Conservation (phyloP, 2,797 vertebrate species). For the Leptatherina wallacei region DNA sequence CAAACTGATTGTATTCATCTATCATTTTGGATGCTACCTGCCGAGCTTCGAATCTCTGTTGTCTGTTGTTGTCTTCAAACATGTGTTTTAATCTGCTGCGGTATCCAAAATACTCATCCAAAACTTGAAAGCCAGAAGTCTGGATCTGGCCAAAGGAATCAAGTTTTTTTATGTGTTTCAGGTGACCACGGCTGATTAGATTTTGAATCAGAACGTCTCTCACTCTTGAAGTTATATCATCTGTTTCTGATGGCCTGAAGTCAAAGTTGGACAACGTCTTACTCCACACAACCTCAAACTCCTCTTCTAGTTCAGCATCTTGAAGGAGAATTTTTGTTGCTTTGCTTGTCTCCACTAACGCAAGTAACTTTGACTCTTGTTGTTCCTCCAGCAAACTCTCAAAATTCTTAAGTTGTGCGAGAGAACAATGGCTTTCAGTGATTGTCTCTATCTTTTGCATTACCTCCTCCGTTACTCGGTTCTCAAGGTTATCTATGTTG, state of each 20-base stretch:
- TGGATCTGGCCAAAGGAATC: conserved; percentile 27
- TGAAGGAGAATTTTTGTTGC: conserved; percentile 54
- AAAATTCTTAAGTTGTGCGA: conserved; percentile 68
- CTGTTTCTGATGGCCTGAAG: conserved; percentile 66
- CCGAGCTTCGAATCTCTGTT: conserved; percentile 67
- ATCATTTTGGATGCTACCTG: conserved; percentile 60
- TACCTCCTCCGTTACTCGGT: conserved; percentile 54
- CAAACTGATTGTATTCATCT: conserved; percentile 69
- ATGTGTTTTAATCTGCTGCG: conserved; percentile 76
- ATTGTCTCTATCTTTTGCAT: conserved; percentile 59
- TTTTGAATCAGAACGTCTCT: conserved; percentile 70
- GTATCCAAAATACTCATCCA: conserved; percentile 77
- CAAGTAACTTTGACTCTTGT: conserved; percentile 67
- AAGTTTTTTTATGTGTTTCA: conserved; percentile 72
- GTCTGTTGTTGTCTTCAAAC: conserved; percentile 75
- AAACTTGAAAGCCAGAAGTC: conserved; percentile 60
- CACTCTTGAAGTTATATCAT: conserved; percentile 72
- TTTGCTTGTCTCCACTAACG: conserved; percentile 67
- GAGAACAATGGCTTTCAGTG: conserved; percentile 65
- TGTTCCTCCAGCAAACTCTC: conserved; percentile 60
- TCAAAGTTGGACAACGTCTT: conserved; percentile 69
- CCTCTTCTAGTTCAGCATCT: conserved; percentile 69
- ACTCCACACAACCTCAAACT: conserved; percentile 79
- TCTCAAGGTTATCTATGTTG: conserved; percentile 63
- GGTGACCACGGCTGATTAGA: conserved; percentile 64